These are phyloP conservation scores for Danionella dracula DNA, from an alignment of 2,797 vertebrate genomes.

Conservation along the genomic window DNA sequence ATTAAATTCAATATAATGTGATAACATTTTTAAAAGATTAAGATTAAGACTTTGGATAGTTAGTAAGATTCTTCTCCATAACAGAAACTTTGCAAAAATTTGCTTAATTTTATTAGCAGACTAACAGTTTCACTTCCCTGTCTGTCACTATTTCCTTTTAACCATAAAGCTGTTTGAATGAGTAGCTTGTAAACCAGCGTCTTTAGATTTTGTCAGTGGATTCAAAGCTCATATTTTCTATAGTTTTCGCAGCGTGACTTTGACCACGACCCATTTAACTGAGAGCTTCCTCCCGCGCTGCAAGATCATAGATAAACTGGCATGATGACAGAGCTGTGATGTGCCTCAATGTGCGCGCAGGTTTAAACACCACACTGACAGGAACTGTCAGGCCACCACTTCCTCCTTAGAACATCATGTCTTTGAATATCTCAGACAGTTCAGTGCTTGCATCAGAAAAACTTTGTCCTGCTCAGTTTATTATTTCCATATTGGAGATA, in stretches of 20 bases:
- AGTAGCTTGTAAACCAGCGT: background rate
- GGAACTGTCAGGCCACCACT: constrained; percentile 44
- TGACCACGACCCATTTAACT: constrained; percentile 26
- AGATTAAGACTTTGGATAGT: too few species aligned
- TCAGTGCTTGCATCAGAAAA: background rate
- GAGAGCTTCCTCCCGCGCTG: constrained; percentile 36
- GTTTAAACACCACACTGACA: constrained; percentile 42
- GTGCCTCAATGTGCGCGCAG: constrained; percentile 28
- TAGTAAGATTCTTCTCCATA: too few species aligned
- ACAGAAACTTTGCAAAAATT: too few species aligned
- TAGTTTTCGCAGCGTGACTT: background rate
- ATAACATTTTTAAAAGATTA: too few species aligned
- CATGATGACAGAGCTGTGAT: constrained; percentile 42
- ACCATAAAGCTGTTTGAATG: background rate
- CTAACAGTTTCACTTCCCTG: too few species aligned
- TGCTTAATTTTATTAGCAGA: too few species aligned
- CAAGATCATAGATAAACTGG: constrained; percentile 27
- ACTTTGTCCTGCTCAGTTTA: background rate
- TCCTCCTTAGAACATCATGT: constrained; percentile 3
- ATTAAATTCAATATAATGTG: too few species aligned
- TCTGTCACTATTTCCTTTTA: background rate
- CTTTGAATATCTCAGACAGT: constrained; percentile 6
- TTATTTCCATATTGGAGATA: background rate
- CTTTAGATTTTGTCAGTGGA: background rate
- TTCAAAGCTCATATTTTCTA: background rate